Conservation (phyloP, 2,888 invertebrate genomes). For the Metacarcinus magister region DNA sequence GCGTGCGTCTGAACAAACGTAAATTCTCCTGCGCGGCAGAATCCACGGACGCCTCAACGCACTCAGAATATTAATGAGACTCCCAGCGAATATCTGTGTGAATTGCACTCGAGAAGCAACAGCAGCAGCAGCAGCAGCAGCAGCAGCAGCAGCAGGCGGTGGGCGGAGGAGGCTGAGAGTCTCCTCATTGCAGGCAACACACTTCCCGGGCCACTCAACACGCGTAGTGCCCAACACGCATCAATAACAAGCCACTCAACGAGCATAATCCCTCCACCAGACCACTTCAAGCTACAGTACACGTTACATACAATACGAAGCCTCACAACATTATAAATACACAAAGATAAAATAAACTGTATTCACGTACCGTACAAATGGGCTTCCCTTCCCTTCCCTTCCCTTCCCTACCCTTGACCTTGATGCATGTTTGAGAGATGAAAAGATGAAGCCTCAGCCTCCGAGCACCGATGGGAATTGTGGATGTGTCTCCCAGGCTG, state of each 20-base stretch:
- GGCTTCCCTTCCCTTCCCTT: not conserved
- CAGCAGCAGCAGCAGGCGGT: not conserved
- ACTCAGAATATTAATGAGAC: not conserved
- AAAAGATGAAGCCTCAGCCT: not conserved
- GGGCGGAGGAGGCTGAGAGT: not conserved
- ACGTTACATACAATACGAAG: not conserved
- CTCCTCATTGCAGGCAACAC: not conserved
- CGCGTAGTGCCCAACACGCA: not conserved
- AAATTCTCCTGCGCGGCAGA: not conserved
- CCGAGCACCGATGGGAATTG: not conserved
- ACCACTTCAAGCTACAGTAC: not conserved
- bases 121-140: not conserved
- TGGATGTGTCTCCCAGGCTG: not conserved
- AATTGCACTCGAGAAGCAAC: not conserved
- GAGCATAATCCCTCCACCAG: not conserved
- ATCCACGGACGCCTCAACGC: conserved; percentile 21
- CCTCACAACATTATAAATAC: not conserved
- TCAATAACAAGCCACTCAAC: conserved; percentile 38
- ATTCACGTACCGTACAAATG: not conserved
- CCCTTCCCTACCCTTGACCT: not conserved
- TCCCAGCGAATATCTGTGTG: conserved; percentile 12
- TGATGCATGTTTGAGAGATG: not conserved
- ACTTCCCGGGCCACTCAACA: not conserved
- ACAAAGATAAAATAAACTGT: not conserved
- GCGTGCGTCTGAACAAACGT: conserved; percentile 44